phyloP scores from a whole-genome alignment of 1,140 invertebrate species.

The Daktulosphaira vitifoliae region DNA sequence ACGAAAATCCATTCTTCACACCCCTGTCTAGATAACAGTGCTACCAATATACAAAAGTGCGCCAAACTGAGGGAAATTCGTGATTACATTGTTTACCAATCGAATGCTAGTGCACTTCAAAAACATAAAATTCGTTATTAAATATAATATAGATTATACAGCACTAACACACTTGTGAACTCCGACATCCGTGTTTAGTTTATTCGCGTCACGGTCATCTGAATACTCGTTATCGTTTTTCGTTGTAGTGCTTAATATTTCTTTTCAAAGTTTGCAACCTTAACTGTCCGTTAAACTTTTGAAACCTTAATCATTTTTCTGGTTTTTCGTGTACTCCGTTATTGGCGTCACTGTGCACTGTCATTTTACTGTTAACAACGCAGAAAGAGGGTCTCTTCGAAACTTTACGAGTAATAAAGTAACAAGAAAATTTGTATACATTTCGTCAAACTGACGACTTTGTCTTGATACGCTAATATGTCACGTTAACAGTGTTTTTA shows the following conservation, averaged over 20 bases:
- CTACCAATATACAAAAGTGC: neutral
- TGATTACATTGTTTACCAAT: neutral
- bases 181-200: neutral
- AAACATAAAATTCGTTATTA: constrained; percentile 33
- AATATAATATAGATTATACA: constrained; percentile 20
- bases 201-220: too few relatives aligned
- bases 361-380: neutral
- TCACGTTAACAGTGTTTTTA: neutral
- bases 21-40: neutral
- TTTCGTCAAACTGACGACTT: too few relatives aligned
- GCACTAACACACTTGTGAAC: neutral
- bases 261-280: too few relatives aligned
- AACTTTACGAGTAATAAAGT: neutral
- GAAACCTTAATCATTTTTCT: neutral
- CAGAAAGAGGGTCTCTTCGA: neutral
- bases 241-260: too few relatives aligned
- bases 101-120: constrained; percentile 9
- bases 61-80: neutral
- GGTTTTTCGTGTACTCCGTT: neutral
- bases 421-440: too few relatives aligned
- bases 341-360: neutral
- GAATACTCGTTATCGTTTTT: too few relatives aligned
- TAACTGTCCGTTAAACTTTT: neutral
- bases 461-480: neutral
- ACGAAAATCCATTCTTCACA: constrained; percentile 8